Conservation (phyloP, 1,140 invertebrate genomes). For the Drosophila lacertosa region DNA sequence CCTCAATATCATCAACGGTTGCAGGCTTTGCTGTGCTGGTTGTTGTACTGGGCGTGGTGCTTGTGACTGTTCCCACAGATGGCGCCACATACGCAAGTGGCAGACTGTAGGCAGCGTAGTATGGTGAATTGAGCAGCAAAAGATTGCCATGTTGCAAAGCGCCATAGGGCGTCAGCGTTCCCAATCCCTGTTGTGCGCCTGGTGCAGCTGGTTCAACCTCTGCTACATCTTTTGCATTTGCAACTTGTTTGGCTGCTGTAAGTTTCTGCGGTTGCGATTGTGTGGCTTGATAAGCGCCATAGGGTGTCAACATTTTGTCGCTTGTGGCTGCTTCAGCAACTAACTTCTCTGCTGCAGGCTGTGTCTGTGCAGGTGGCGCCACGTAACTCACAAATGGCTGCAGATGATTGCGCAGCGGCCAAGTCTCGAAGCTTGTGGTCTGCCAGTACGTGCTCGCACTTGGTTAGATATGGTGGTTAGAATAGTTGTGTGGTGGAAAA, state of each 20-base stretch:
- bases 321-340: conserved; percentile 7
- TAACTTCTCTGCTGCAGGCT: conserved; percentile 16
- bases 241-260: neutral
- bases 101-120: conserved; percentile 52
- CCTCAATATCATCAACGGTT: conserved; percentile 38
- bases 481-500: conserved; percentile 20
- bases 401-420: conserved; percentile 54
- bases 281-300: conserved; percentile 36
- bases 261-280: conserved; percentile 34
- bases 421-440: conserved; percentile 66
- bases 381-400: conserved; percentile 22
- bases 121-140: conserved; percentile 46
- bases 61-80: conserved; percentile 19
- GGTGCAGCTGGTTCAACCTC: neutral
- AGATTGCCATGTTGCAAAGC: conserved; percentile 28
- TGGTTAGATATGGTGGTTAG: conserved; percentile 29
- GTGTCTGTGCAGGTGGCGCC: conserved; percentile 4
- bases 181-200: conserved; percentile 7
- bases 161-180: conserved; percentile 19
- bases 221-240: neutral
- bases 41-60: conserved; percentile 26
- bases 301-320: conserved; percentile 15
- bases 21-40: conserved; percentile 39
- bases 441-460: conserved; percentile 66
- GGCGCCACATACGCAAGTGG: conserved; percentile 57